A percentile compares a stretch with the other conserved stretches of the same genome.
Conservation (phyloP, 2,113 vertebrate species). For the Syngnathoides biaculeatus region DNA sequence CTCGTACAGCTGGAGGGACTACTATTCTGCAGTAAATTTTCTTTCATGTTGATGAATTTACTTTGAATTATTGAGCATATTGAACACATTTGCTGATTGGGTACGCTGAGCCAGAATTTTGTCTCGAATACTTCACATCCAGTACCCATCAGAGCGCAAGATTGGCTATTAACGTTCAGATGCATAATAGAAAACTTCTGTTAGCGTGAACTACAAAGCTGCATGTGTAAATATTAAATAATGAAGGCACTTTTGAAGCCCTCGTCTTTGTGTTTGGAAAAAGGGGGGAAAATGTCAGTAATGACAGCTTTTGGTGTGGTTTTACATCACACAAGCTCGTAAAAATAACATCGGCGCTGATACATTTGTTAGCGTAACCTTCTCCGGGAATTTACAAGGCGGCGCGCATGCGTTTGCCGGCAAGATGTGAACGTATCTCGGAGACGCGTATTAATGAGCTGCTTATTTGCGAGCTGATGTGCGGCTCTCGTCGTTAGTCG, state of each 20-base stretch:
- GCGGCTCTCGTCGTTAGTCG: slow-evolving; percentile 25
- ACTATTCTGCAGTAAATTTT: slow-evolving; percentile 25
- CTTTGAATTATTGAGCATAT: slow-evolving; percentile 24
- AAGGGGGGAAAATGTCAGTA: slow-evolving; percentile 44
- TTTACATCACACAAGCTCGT: slow-evolving; percentile 57
- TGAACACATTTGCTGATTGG: slow-evolving; percentile 34
- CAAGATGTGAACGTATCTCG: slow-evolving; percentile 63
- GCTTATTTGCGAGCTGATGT: slow-evolving; percentile 23
- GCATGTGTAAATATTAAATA: slow-evolving; percentile 71
- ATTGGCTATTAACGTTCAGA: slow-evolving; percentile 55
- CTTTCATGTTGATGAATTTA: slow-evolving; percentile 25
- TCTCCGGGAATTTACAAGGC: slow-evolving; percentile 58
- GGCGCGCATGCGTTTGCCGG: slow-evolving; percentile 49
- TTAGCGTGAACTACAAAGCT: slow-evolving; percentile 64
- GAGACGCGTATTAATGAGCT: slow-evolving; percentile 53
- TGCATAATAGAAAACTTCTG: slow-evolving; percentile 73
- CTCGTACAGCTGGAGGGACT: slow-evolving; percentile 9
- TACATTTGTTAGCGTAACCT: slow-evolving; percentile 70
- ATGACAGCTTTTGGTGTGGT: slow-evolving; percentile 74
- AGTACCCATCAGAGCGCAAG: slow-evolving; percentile 23
- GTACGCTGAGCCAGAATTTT: slow-evolving; percentile 27
- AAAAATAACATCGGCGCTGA: slow-evolving; percentile 53
- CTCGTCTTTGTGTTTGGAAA: slow-evolving; percentile 57
- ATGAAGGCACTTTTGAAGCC: slow-evolving; percentile 72
- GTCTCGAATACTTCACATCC: slow-evolving; percentile 33